Evolutionary conservation across 2,888 invertebrate genomes (phyloP).

Genomic region (Penaeus monodon): DNA sequence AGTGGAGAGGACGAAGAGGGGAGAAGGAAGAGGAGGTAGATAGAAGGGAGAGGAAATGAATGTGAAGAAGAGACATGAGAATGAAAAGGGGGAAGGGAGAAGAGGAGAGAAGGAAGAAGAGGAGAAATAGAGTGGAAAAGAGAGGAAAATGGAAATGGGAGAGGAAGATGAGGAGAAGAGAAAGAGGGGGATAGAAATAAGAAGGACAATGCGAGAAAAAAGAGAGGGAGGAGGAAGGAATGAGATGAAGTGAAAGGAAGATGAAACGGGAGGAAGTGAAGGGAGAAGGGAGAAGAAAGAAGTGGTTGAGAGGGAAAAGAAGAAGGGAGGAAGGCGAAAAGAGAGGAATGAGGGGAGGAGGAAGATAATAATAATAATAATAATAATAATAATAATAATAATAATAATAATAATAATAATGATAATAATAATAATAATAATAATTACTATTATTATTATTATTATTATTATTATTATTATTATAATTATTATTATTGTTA

Average conservation of each 20-base stretch:
- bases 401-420: too few species aligned
- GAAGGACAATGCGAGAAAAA: not conserved
- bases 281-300: not conserved
- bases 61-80: not conserved
- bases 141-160: not conserved
- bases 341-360: not conserved
- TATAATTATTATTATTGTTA: too few species aligned
- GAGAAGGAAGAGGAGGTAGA: not conserved
- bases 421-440: too few species aligned
- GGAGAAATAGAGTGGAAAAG: not conserved
- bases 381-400: too few species aligned
- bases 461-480: too few species aligned
- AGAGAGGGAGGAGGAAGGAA: not conserved
- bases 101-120: not conserved
- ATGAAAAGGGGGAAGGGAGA: too few species aligned
- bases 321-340: not conserved
- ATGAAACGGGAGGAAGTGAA: not conserved
- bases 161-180: too few species aligned
- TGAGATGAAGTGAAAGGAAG: too few species aligned
- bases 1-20: not conserved
- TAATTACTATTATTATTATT: too few species aligned
- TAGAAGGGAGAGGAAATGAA: not conserved
- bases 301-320: too few species aligned
- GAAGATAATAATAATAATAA: not conserved
- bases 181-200: not conserved